Evolutionary conservation across 2,113 vertebrate species (phyloP).

Genomic region (Phrynosoma platyrhinos): DNA sequence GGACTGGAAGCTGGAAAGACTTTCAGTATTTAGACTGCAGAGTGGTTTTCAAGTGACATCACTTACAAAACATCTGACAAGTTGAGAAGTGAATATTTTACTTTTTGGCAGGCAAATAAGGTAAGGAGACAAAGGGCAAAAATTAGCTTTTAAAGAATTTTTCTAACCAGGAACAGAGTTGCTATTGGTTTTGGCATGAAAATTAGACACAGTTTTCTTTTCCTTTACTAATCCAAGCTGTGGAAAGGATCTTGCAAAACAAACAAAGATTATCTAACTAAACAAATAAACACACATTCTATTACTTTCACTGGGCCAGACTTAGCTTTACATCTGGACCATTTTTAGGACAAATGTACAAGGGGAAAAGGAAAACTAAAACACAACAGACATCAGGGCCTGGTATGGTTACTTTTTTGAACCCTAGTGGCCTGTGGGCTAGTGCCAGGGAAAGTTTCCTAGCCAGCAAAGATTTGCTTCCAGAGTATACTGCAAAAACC

Average conservation of each 20-base stretch:
- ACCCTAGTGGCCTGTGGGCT: not conserved
- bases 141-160: slow-evolving; percentile 6
- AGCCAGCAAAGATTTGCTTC: no score
- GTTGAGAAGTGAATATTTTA: not conserved
- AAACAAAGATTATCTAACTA: not conserved
- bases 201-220: not conserved
- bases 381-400: not conserved
- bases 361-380: not conserved
- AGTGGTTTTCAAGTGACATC: slow-evolving; percentile 33
- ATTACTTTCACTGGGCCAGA: not conserved
- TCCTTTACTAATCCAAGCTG: not conserved
- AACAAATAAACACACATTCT: slow-evolving; percentile 11
- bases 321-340: not conserved
- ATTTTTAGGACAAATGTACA: not conserved
- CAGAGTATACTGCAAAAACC: no score
- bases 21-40: slow-evolving; percentile 6
- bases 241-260: not conserved
- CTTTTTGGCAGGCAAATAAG: slow-evolving; percentile 2
- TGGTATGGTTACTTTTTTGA: not conserved
- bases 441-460: no score
- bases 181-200: not conserved
- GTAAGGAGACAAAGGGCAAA: slow-evolving; percentile 16
- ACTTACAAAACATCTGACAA: slow-evolving; percentile 7
- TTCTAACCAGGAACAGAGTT: not conserved
- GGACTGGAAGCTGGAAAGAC: not conserved